Evolutionary conservation across 1,140 invertebrate species (phyloP).

Genomic region (Drosophila nikananu): DNA sequence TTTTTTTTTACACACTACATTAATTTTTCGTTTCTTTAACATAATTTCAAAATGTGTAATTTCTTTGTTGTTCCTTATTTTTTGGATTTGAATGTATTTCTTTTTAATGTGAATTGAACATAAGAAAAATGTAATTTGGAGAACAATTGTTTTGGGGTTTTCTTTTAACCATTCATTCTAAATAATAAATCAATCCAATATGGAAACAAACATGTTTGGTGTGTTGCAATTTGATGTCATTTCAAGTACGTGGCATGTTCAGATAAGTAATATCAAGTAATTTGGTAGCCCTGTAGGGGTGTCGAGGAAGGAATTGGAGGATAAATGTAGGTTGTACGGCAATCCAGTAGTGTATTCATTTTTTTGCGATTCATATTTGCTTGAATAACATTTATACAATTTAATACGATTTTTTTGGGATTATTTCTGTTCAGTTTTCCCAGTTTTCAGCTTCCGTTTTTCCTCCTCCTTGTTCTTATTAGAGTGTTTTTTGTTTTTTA

Average conservation of each 20-base stretch:
- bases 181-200: conserved; percentile 49
- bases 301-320: conserved; percentile 10
- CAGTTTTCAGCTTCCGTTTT: conserved; percentile 43
- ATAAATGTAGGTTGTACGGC: conserved; percentile 42
- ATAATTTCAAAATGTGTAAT: conserved; percentile 72
- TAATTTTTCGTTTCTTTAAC: conserved; percentile 67
- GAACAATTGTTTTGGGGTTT: conserved; percentile 16
- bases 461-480: conserved; percentile 31
- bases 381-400: conserved; percentile 69
- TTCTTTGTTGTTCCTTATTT: conserved; percentile 68
- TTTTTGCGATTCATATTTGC: conserved; percentile 31
- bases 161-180: conserved; percentile 16
- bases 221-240: conserved; percentile 69
- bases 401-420: conserved; percentile 44
- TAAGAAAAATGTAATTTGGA: conserved; percentile 25
- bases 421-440: conserved; percentile 13
- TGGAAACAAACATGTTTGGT: conserved; percentile 52
- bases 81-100: conserved; percentile 44
- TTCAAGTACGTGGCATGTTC: conserved; percentile 73
- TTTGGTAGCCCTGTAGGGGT: conserved; percentile 30
- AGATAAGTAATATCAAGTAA: conserved; percentile 54
- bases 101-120: conserved; percentile 55
- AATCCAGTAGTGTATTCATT: conserved; percentile 66
- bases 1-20: conserved; percentile 76
- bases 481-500: conserved; percentile 19